Base-by-base conservation (phyloP, 2,113 vertebrate genomes). In the Ursus arctos region DNA sequence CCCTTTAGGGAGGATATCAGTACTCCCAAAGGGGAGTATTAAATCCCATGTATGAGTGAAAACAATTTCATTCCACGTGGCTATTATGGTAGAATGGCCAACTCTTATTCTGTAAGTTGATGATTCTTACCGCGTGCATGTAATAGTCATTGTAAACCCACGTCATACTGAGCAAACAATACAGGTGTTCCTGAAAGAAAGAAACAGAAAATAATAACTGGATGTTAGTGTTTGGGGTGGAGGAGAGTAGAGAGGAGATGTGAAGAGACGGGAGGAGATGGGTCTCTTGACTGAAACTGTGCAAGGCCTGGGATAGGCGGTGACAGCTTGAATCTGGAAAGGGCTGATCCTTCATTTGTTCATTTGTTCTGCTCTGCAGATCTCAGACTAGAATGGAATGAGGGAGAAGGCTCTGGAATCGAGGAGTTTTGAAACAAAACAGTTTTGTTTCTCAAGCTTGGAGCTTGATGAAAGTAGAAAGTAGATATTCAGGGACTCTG, bases 221-320 rank as follows among this genome's bases (percentile, higher is more conserved):
- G 33, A 7, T 59, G 43, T 24, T 36, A 11, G 9, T 63, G 36
- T 80, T 67, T 88, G 31, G 6, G 16, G 16, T 51, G 4, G 26
- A 49, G 43, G 36, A 57, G 36, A 9, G 0, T 0, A 13, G 65
- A 72, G 21, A 33, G 12, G 10, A 53, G 36, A 4, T 51, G 15
- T 6, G 19, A 57, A 24, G 24, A 51, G 51, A 69, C 22, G 10
- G 11, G 40, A 40, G 11, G 61, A 79, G 9, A 33, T 26, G 2
- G 65, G 10, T 77, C 22, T 49, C 1, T 61, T 55, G 36, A 53
- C 24, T 87, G n/a, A 76, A 19, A 76, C 19, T 24, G 12, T 2
- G 2, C n/a, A 26, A 2, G 15, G 36, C 0, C 13, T 55, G 6
- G 2, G 31, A 4, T 18, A 16, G 59, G 1, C 8, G 8, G 49